Percentiles rank a stretch among this genome's conserved stretches.
Conservation (phyloP, 2,113 vertebrate genomes). For the Empidonax alnorum region DNA sequence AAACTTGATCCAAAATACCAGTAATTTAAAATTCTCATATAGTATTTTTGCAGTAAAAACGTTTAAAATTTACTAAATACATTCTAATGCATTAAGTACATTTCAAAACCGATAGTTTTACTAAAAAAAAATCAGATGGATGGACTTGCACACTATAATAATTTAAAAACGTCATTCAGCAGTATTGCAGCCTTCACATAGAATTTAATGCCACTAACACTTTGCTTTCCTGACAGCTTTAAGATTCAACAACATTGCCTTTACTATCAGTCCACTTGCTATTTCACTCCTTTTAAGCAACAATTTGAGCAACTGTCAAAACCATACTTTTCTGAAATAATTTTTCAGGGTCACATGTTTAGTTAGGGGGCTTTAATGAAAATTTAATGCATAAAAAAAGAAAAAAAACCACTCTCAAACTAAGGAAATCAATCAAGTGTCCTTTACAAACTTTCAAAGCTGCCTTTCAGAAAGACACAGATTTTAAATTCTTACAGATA, state of each 20-base stretch:
- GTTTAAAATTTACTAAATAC: background rate
- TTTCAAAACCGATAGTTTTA: background rate
- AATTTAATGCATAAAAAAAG: background rate
- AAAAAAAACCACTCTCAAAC: background rate
- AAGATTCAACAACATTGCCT: constrained; percentile 3
- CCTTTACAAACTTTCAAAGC: background rate
- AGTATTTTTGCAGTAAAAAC: background rate
- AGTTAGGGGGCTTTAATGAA: background rate
- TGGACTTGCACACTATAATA: background rate
- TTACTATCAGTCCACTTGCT: background rate
- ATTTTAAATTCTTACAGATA: constrained; percentile 82
- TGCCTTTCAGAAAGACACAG: background rate
- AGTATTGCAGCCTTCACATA: background rate
- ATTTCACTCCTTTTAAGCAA: background rate
- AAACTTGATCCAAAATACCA: background rate
- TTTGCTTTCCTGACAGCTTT: constrained; percentile 14
- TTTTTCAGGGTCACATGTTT: background rate
- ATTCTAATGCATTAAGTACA: background rate
- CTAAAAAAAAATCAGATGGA: background rate
- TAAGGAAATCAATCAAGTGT: background rate
- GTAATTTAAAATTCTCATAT: background rate
- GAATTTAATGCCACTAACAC: background rate
- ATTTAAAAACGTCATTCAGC: background rate
- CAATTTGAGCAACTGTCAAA: constrained; percentile 4
- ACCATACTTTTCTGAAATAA: background rate